Base-by-base conservation (phyloP, 2,888 invertebrate genomes). In the Proisotoma minuta region DNA sequence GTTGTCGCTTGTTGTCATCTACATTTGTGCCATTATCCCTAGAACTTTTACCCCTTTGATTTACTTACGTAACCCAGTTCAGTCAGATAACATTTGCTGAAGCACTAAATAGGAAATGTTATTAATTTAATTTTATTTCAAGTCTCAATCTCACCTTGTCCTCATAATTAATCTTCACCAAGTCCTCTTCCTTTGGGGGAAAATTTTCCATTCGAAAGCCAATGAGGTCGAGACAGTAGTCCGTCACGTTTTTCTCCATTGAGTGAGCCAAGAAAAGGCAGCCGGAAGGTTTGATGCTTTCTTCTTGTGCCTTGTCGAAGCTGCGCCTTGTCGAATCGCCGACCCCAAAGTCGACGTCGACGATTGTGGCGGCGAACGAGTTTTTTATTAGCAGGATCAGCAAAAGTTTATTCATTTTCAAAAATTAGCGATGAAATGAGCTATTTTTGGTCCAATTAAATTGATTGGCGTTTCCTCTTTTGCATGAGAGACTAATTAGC, bases 61-160 rank as follows among this genome's bases (percentile, higher is more conserved):
- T 10, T 47, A 26, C 56, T 56, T 20, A 56, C 56, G 18, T 56
- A 56, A 29, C 43, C n/a, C 10, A 56, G 20, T 23, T 56, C 56
- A 3, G 56, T 56, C 40, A 56, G 24, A 27, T 56, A 56, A 47
- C 56, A 56, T 43, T 56, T 56, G 43, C 56, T 56, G 27, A 56
- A 56, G 23, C 56, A 56, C 56, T 56, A 24, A 34, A 34, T 34
- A 34, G 34, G 15, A 34, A 34, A 34, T 34, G 8, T 15, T 15
- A 34, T 8, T 34, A 15, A 34, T 34, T 34, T 34, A 10, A 34
- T 10, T n/a, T n/a, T n/a, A n/a, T n/a, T n/a, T n/a, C n/a, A 15
- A 10, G 47, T 47, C n/a, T 23, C 4, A 50, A 18, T n/a, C 10
- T 26, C 28, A 56, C 56, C 43, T 56, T 56, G 18, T 56, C 56